Evolutionary conservation across 2,113 vertebrate species (phyloP), one percentile per base, ranked within the genome.

Genomic region (Mesoclemmys tuberculata): DNA sequence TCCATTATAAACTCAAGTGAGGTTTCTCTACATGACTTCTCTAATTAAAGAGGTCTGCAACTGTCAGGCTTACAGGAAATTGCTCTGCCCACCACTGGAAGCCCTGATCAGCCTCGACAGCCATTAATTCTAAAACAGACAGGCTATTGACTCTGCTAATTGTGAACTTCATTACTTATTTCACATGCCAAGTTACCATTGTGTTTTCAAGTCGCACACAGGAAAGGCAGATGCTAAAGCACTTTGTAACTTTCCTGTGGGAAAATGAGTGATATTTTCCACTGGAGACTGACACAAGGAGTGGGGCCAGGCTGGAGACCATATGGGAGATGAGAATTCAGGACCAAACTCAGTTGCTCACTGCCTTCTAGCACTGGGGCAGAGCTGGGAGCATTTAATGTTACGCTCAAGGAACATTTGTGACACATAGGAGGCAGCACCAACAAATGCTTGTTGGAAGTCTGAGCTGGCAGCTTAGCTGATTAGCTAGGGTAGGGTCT

Each of bases 51-150:
- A 96, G 55, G 58, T 26, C 83, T 61, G 87, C 19, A 54, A 82
- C 92, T 92, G 93, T 61, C 3, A 6, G 94, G 91, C 93, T 51
- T 38, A 26, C 78, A 44, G 92, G 87, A 96, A 85, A 95, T 74
- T 92, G 86, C 88, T 74, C n/a, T 75, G 10, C 91, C 74, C 77
- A 56, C 92, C 41, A 10, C 94, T 85, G 95, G 96, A 90, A 89
- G 75, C 80, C 77, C 83, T 90, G 80, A 74, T 80, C 10, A 4
- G 58, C 90, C 84, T 78, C 91, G 86, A 81, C 90, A 38, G 88
- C 90, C 48, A 31, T 85, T 97, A 87, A 93, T 97, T 95, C 97
- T 93, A 78, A 87, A 97, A 82, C 86, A 93, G 95, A 95, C 92
- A 71, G 87, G 83, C 94, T 85, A 88, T 93, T 85, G 94, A 92